Evolutionary conservation across 2,797 vertebrate genomes (phyloP).

Genomic region (Acanthurus leucopareius): DNA sequence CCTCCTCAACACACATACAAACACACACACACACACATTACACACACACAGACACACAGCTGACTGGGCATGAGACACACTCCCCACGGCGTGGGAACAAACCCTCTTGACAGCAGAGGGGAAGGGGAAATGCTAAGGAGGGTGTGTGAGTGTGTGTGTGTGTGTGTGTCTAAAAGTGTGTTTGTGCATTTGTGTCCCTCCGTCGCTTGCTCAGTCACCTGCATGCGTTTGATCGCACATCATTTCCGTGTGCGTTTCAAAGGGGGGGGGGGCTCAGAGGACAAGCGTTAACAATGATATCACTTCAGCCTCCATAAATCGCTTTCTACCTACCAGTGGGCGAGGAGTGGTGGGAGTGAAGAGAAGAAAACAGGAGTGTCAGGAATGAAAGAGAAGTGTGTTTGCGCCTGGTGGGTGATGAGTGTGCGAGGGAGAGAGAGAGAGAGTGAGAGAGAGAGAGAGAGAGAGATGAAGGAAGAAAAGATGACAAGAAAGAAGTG

Average conservation of each 20-base stretch:
- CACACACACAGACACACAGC: slow-evolving; percentile 47
- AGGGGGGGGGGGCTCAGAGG: slow-evolving; percentile 43
- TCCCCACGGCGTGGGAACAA: slow-evolving; percentile 68
- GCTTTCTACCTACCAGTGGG: slow-evolving; percentile 71
- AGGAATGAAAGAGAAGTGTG: slow-evolving; percentile 70
- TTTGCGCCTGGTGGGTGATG: slow-evolving; percentile 66
- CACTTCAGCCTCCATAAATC: slow-evolving; percentile 70
- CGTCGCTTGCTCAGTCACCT: slow-evolving; percentile 50
- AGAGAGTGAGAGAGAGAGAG: slow-evolving; percentile 10
- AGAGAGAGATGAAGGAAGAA: background rate
- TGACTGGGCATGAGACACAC: slow-evolving; percentile 61
- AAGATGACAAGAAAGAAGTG: slow-evolving; percentile 39
- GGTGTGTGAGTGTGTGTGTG: slow-evolving; percentile 13
- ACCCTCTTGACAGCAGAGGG: slow-evolving; percentile 43
- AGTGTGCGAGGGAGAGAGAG: slow-evolving; percentile 39
- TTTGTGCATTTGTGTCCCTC: slow-evolving; percentile 31
- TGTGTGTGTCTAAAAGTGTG: background rate
- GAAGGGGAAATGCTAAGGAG: slow-evolving; percentile 3
- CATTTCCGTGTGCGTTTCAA: slow-evolving; percentile 50
- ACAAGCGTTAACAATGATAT: slow-evolving; percentile 76
- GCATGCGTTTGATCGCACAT: slow-evolving; percentile 37
- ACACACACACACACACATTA: slow-evolving; percentile 19
- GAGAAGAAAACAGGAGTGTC: slow-evolving; percentile 67
- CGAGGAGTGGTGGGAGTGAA: slow-evolving; percentile 56
- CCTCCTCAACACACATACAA: slow-evolving; percentile 29